Evolutionary conservation across 2,888 invertebrate genomes (phyloP), one percentile per base, ranked within the genome.

Genomic region (Tubulanus polymorphus): DNA sequence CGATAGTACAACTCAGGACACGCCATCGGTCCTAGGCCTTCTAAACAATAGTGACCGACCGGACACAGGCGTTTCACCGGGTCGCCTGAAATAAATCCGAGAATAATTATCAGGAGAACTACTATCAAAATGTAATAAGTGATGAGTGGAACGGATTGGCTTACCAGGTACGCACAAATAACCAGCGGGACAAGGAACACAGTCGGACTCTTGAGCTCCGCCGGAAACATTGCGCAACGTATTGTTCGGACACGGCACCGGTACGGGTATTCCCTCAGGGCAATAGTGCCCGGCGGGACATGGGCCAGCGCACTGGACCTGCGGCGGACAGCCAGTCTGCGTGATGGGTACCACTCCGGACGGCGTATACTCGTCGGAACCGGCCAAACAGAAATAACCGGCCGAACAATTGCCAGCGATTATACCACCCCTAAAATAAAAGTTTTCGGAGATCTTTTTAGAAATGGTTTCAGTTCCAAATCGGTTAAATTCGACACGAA

Each of bases 231-330:
- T 60, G 18, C 73, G 60, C 53, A 67, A 67, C 0, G 73, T 75
- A 60, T 73, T 64, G 28, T 69, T 68, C 5, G 75, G 74, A 60
- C 76, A 76, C 0, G 73, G 67, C 1, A 60, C 51, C 0, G 76
- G 76, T 15, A 63, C 50, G 5, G 55, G 26, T 1, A 67, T 68
- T 10, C 72, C 74, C 25, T 64, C 60, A 26, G 63, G 67, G 57
- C 76, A 76, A 63, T 71, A 76, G 51, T 63, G 61, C n/a, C 75
- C 76, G 5, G 63, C 60, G 0, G 76, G 76, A 57, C 76, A 76
- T 5, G 59, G 66, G 18, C 76, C 76, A 6, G 75, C 73, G 62
- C 75, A 75, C 48, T 63, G 63, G 5, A 57, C 61, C 50, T 64
- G 60, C 5, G 69, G 59, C 5, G 49, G 49, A 62, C 71, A 71